These are phyloP conservation scores for Phrixothrix hirtus DNA, from an alignment of 2,888 invertebrate genomes.

Conservation along the genomic window DNA sequence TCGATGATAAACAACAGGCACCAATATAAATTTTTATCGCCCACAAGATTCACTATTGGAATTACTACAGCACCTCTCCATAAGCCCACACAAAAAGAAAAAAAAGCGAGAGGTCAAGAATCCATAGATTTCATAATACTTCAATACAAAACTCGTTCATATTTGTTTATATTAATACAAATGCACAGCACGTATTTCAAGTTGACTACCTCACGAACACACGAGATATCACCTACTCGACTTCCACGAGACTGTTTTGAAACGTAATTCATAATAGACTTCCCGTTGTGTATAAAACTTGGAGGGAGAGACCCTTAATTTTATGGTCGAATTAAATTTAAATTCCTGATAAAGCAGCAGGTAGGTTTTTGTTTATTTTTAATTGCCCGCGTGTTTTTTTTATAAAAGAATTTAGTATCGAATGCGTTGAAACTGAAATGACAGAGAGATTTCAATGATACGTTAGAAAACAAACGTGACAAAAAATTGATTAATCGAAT, in stretches of 20 bases:
- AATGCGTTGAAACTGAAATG: too few species aligned
- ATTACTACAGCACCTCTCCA: neutral
- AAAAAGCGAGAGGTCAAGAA: constrained; percentile 19
- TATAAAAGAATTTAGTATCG: too few species aligned
- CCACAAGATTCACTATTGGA: neutral
- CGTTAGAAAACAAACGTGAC: too few species aligned
- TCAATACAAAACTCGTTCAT: constrained; percentile 14
- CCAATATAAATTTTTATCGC: neutral
- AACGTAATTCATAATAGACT: constrained; percentile 25
- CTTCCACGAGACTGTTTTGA: constrained; percentile 25
- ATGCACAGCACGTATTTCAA: constrained; percentile 19
- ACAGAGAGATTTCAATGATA: too few species aligned
- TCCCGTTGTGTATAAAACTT: constrained; percentile 14
- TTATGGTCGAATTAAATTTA: neutral
- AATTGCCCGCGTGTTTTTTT: too few species aligned
- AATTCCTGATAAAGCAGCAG: too few species aligned
- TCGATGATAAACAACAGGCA: neutral
- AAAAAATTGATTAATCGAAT: too few species aligned
- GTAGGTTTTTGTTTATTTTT: too few species aligned
- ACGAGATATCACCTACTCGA: constrained; percentile 5
- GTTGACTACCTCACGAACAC: neutral
- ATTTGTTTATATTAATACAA: constrained; percentile 24
- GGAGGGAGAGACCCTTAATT: constrained; percentile 28
- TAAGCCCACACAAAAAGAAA: neutral
- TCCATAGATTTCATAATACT: constrained; percentile 19